A percentile compares a stretch with the other conserved stretches of the same genome.
These are phyloP conservation scores for Fregetta grallaria DNA, from an alignment of 2,113 vertebrate species.

Conservation along the genomic window DNA sequence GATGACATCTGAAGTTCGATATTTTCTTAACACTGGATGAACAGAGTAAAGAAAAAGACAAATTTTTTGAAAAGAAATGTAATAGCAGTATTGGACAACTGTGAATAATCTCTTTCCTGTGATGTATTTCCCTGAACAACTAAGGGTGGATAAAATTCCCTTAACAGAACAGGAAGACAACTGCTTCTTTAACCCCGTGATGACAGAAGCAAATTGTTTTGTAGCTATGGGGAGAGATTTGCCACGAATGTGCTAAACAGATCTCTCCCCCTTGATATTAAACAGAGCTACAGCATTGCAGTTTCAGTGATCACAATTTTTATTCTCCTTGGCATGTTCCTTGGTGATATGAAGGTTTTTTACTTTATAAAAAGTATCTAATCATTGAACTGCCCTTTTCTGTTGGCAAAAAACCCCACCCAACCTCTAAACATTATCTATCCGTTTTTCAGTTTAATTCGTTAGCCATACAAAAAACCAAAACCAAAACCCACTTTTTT, in stretches of 20 bases:
- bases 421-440: not conserved
- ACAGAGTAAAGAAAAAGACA: not conserved
- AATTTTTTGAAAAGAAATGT: not conserved
- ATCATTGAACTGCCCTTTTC: not conserved
- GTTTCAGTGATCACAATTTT: conserved; percentile 15
- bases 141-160: not conserved
- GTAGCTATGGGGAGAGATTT: conserved; percentile 41
- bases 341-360: not conserved
- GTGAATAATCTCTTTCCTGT: conserved; percentile 44
- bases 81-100: conserved; percentile 10
- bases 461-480: not conserved
- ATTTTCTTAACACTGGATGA: not conserved
- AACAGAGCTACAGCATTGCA: not conserved
- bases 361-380: not conserved
- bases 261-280: not conserved
- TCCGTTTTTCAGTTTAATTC: not conserved
- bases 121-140: conserved; percentile 59
- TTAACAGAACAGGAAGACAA: conserved; percentile 60
- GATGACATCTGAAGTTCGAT: not conserved
- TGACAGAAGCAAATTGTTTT: conserved; percentile 65
- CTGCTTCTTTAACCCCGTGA: conserved; percentile 60
- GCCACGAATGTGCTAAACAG: conserved; percentile 68
- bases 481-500: not conserved
- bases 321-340: not conserved
- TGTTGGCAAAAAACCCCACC: fast-evolving